Evolutionary conservation across 2,797 vertebrate genomes (phyloP), one percentile per base, ranked within the genome.

Genomic region (Myripristis murdjan): DNA sequence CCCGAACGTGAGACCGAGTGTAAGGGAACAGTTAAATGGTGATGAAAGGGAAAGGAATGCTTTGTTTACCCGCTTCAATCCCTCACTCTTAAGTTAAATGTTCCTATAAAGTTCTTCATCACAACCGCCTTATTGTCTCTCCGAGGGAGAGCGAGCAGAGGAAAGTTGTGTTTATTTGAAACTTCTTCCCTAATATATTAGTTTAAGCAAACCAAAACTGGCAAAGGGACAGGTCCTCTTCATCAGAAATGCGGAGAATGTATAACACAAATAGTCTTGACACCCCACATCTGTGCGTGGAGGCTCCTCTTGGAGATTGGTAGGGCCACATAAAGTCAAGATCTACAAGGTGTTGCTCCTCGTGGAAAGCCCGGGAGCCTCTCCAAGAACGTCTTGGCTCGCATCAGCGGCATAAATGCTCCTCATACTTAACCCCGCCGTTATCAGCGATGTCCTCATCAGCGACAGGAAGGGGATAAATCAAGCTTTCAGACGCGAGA

Each of bases 21-120:
- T 82, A 81, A 78, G 83, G 86, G 90, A 92, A 90, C 85, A 88
- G 85, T 89, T 93, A 92, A 91, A 91, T 84, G 89, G 91, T 91
- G 92, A 95, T 92, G 90, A 91, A 93, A 93, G 82, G 88, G 84
- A 93, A 91, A 90, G 90, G 92, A 94, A 93, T 94, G 91, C 91
- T 92, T 92, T 93, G 94, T 95, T 94, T 93, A 94, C 87, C 82
- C 77, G 85, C 90, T 92, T 81, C 87, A 88, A 91, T 93, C 92
- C 86, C 81, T 91, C 91, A 84, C 79, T 88, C 89, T 91, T 83
- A 89, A 91, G 84, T 84, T 84, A 77, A 87, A 89, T 82, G 89
- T 89, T 90, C 79, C 88, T 85, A 82, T 90, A 91, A 90, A 91
- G 80, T 88, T 88, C 81, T 86, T 89, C 89, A 89, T 90, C 85